Percentiles rank a stretch among this genome's conserved stretches.
Evolutionary conservation across 2,113 vertebrate species (phyloP).

Genomic region (Corythaeola cristata): DNA sequence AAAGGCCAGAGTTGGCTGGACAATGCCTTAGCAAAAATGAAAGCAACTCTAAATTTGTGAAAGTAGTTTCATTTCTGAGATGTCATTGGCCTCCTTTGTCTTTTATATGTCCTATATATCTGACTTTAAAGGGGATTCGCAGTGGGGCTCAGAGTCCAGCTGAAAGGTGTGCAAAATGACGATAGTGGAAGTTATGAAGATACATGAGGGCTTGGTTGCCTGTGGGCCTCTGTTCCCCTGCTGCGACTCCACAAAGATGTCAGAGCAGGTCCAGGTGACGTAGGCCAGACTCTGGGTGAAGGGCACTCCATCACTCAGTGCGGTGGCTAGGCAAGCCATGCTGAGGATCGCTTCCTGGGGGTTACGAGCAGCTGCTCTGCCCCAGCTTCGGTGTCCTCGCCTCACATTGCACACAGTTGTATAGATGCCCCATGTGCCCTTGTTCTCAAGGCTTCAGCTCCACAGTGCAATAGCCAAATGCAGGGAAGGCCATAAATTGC

Average conservation of each 20-base stretch:
- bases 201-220: not conserved
- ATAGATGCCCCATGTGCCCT: not conserved
- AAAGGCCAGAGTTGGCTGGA: not conserved
- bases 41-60: not conserved
- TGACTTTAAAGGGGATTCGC: not conserved
- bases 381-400: not conserved
- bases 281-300: not conserved
- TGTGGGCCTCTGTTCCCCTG: not conserved
- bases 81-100: not conserved
- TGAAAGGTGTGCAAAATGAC: too few relatives aligned
- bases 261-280: not conserved
- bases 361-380: not conserved
- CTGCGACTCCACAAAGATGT: not conserved
- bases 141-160: not conserved
- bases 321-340: rapidly evolving
- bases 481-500: not conserved
- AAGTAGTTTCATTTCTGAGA: not conserved
- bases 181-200: not conserved
- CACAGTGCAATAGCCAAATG: not conserved
- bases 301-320: not conserved
- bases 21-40: not conserved
- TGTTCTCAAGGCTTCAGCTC: not conserved
- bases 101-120: not conserved
- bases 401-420: not conserved
- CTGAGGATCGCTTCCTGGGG: rapidly evolving